A percentile compares a stretch with the other conserved stretches of the same genome.
Conservation (phyloP, 2,113 vertebrate species). For the Thomomys bottae region DNA sequence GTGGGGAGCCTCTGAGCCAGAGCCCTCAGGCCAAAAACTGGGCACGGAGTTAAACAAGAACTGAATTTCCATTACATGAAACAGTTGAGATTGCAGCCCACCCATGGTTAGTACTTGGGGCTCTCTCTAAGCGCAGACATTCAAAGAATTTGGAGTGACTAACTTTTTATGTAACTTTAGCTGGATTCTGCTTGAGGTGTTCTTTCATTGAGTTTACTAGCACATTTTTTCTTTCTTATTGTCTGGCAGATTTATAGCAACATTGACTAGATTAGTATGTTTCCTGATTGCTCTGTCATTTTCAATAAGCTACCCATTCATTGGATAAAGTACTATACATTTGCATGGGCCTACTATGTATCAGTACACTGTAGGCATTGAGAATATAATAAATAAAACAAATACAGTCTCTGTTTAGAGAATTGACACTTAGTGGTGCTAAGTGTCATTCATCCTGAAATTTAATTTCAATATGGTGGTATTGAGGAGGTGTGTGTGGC, state of each 20-base stretch:
- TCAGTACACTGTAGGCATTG: background rate
- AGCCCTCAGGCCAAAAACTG: background rate
- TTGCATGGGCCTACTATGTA: background rate
- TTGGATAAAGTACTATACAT: background rate
- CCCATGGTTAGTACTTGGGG: background rate
- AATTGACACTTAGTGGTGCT: background rate
- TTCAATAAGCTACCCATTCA: background rate
- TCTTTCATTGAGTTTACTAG: slow-evolving; percentile 26
- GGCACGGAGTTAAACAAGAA: background rate
- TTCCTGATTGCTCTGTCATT: background rate
- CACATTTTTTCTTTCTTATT: background rate
- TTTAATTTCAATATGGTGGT: too few relatives aligned
- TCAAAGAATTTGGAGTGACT: slow-evolving; percentile 21
- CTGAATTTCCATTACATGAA: background rate
- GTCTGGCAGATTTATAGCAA: slow-evolving; percentile 17
- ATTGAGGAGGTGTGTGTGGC: background rate
- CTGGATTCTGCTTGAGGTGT: background rate
- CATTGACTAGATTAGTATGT: background rate
- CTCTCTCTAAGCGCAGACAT: background rate
- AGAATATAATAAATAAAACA: background rate
- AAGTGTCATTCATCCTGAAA: background rate
- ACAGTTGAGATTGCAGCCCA: background rate
- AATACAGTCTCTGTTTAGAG: background rate
- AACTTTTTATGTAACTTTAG: background rate
- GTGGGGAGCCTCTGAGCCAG: background rate